A percentile compares a stretch with the other conserved stretches of the same genome.
phyloP scores from a whole-genome alignment of 2,888 invertebrate species.

The Drosophila affinis region DNA sequence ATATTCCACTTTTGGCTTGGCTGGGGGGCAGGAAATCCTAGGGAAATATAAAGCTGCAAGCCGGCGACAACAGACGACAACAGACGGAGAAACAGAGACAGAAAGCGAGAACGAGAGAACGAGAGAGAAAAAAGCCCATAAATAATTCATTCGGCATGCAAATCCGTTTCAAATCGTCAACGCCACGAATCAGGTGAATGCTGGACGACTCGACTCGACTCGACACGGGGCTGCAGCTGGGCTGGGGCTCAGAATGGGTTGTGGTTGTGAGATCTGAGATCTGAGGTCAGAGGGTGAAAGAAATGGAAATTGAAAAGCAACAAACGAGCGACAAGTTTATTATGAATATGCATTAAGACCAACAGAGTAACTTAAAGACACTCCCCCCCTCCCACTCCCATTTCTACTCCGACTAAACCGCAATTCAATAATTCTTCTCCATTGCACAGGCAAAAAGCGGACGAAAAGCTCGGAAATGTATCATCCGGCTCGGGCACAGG shows the following conservation, averaged over 20 bases:
- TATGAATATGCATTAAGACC: slow-evolving; percentile 67
- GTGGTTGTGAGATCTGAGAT: slow-evolving; percentile 8
- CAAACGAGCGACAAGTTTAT: slow-evolving; percentile 54
- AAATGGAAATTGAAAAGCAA: slow-evolving; percentile 53
- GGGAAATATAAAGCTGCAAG: slow-evolving; percentile 42
- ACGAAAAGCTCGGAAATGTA: slow-evolving; percentile 82
- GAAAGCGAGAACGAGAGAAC: slow-evolving; percentile 23
- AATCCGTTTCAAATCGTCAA: slow-evolving; percentile 77
- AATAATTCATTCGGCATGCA: slow-evolving; percentile 80
- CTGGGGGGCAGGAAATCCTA: slow-evolving; percentile 27
- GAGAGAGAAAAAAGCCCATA: slow-evolving; percentile 57
- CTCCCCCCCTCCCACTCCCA: not conserved
- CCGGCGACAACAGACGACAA: slow-evolving; percentile 9
- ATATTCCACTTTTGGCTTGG: slow-evolving; percentile 64
- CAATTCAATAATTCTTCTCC: slow-evolving; percentile 57
- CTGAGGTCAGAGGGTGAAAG: slow-evolving; percentile 36
- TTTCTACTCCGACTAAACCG: slow-evolving; percentile 46
- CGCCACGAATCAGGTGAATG: slow-evolving; percentile 58
- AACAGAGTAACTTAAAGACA: slow-evolving; percentile 40
- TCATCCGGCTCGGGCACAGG: slow-evolving; percentile 82
- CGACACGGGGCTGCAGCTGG: not conserved
- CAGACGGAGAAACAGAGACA: not conserved
- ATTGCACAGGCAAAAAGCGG: slow-evolving; percentile 80
- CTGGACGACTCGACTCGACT: slow-evolving; percentile 13
- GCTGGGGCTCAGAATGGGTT: not conserved